Evolutionary conservation across 2,113 vertebrate genomes (phyloP).

Genomic region (Ranitomeya variabilis): DNA sequence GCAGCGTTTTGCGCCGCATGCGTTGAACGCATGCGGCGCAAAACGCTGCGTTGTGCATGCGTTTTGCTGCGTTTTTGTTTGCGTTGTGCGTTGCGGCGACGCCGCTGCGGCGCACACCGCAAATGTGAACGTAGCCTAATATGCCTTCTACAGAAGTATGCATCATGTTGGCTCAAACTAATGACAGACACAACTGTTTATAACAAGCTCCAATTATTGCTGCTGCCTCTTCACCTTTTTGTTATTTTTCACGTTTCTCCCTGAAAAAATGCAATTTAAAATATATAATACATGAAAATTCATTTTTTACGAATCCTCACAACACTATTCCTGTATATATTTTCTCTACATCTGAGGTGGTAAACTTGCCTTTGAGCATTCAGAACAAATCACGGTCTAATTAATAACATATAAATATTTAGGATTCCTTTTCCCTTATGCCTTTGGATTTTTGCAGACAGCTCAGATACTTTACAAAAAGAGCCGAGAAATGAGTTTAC

Average conservation of each 20-base stretch:
- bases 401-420: slow-evolving; percentile 17
- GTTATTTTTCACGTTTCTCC: not conserved
- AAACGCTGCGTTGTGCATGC: no score
- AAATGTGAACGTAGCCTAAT: no score
- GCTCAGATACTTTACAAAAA: not conserved
- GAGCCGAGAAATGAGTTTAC: not conserved
- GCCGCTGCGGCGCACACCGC: no score
- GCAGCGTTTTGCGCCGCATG: no score
- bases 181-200: not conserved
- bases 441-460: not conserved
- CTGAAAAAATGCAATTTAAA: not conserved
- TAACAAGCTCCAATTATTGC: not conserved
- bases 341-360: not conserved
- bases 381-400: not conserved
- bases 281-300: not conserved
- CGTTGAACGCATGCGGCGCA: no score
- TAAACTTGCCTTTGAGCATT: not conserved
- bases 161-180: no score
- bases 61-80: no score
- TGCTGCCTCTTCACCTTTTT: not conserved
- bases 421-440: not conserved
- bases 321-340: not conserved
- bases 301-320: not conserved
- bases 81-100: no score
- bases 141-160: no score